Percentiles rank a stretch among this genome's conserved stretches.
Conservation (phyloP, 1,140 invertebrate species). For the Lepeophtheirus salmonis region DNA sequence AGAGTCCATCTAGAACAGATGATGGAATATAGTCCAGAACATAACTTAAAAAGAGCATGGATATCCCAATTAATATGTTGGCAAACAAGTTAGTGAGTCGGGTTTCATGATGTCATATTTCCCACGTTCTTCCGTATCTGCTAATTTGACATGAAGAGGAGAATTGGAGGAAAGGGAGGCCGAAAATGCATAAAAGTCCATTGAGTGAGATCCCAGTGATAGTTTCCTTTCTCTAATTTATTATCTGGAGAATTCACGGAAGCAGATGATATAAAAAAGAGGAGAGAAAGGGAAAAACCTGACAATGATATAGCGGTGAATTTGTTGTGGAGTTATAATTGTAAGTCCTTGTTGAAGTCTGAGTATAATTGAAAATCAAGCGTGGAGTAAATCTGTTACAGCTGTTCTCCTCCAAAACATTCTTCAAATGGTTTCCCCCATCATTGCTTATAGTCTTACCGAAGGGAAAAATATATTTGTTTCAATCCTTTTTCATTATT, state of each 20-base stretch:
- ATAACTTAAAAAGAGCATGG: conserved; percentile 38
- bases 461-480: too few species aligned
- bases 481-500: too few species aligned
- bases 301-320: too few species aligned
- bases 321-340: too few species aligned
- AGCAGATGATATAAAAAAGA: conserved; percentile 44
- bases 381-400: too few species aligned
- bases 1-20: conserved; percentile 44
- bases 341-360: too few species aligned
- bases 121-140: conserved; percentile 43
- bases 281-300: conserved; percentile 42
- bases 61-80: conserved; percentile 41
- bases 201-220: conserved; percentile 46
- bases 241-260: conserved; percentile 45
- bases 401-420: too few species aligned
- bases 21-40: conserved; percentile 41
- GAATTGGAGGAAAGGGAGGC: conserved; percentile 42
- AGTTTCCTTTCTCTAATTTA: conserved; percentile 44
- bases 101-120: conserved; percentile 30
- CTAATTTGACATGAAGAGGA: conserved; percentile 40
- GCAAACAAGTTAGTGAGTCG: conserved; percentile 39
- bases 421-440: too few species aligned
- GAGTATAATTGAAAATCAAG: too few species aligned
- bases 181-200: conserved; percentile 37
- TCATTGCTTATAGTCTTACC: too few species aligned